Base-by-base conservation (phyloP, 2,888 invertebrate species). In the Azorinus chamasolen region DNA sequence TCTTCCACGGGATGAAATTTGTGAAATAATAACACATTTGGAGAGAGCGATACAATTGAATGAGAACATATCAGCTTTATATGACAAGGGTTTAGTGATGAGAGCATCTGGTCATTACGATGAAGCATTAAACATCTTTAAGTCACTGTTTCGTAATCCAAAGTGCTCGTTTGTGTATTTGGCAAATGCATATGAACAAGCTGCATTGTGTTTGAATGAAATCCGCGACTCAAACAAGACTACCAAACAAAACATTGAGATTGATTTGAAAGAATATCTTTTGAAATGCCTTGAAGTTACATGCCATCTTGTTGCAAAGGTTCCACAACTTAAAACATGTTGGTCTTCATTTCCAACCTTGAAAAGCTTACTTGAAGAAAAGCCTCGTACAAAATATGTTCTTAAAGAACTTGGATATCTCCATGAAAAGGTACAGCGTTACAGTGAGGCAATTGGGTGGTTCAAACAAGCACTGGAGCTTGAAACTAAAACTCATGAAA, bases 151-250 rank as follows among this genome's bases (percentile, higher is more conserved):
- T 16, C 48, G 32, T 27, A 53, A 58, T 25, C 37, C 32, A 45
- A 24, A 41, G 20, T 59, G 63, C 14, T 59, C 69, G 18, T 39
- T 53, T 24, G 46, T 74, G 1, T 46, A 37, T 5, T 43, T 63
- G 18, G 55, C 74, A 53, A 74, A 74, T 64, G 46, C 68, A 4
- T 74, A 63, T 46, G 74, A 74, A 43, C 74, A 74, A 58, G 63
- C 74, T 24, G 74, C 63, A 4, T 45, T 68, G 32, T 74, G 74
- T 45, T 18, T 74, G 18, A 39, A 50, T 22, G 74, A 74, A 18
- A 46, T 45, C 16, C 12, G 43, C 3, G 16, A 43, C 4, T 22
- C 5, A 14, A 37, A 63, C 8, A 22, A 43, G 6, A 24, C 51
- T n/a, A 12, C 18, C 37, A 32, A 63, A 10, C n/a, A 24, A 43